A percentile compares a stretch with the other conserved stretches of the same genome.
Evolutionary conservation across 2,113 vertebrate genomes (phyloP).

Genomic region (Plecotus auritus): DNA sequence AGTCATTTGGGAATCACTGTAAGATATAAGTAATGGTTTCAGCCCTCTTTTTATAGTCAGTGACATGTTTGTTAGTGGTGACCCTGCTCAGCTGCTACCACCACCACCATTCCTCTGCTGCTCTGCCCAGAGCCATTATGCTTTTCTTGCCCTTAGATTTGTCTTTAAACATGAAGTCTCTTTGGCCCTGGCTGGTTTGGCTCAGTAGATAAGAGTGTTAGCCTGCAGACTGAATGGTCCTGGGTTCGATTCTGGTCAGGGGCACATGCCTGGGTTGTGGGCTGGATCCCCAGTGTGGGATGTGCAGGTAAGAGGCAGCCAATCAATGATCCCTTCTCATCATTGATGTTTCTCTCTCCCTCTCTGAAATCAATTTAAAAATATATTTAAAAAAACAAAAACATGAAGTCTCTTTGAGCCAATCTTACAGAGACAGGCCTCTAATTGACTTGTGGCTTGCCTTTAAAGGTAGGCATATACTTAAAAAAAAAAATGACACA

Average conservation of each 20-base stretch:
- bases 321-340: too few species aligned
- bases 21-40: not conserved
- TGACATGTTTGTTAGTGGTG: not conserved
- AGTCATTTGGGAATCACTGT: not conserved
- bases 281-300: too few species aligned
- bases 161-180: not conserved
- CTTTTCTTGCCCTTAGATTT: not conserved
- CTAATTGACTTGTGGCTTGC: not conserved
- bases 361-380: too few species aligned
- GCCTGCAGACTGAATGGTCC: too few species aligned
- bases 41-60: not conserved
- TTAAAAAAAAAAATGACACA: not conserved
- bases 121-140: not conserved
- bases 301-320: too few species aligned
- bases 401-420: not conserved
- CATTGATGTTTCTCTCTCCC: too few species aligned
- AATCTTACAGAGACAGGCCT: not conserved
- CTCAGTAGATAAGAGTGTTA: too few species aligned
- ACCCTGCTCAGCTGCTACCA: not conserved
- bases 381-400: too few species aligned
- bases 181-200: too few species aligned
- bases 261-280: too few species aligned
- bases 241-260: too few species aligned
- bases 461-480: not conserved
- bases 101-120: not conserved